Conservation (phyloP, 2,113 vertebrate genomes). For the Perca flavescens region DNA sequence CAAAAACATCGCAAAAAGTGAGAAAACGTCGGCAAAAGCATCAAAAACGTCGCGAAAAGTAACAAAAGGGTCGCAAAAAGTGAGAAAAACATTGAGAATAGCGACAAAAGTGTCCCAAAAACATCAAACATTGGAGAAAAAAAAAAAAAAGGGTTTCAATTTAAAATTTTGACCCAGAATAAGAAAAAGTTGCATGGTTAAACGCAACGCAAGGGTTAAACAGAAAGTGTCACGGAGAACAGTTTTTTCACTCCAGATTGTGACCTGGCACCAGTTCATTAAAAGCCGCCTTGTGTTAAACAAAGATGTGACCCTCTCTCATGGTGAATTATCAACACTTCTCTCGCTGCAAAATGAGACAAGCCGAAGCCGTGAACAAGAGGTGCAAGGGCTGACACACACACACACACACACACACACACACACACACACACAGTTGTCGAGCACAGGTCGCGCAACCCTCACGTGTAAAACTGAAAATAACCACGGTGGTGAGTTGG, state of each 20-base stretch:
- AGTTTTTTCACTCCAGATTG: conserved; percentile 14
- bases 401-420: not conserved
- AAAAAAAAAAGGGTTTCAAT: not conserved
- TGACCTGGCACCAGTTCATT: conserved; percentile 39
- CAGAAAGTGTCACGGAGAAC: conserved; percentile 2
- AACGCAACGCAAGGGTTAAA: not conserved
- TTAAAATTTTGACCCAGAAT: too few relatives aligned
- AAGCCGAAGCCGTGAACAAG: not conserved
- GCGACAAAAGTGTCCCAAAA: too few relatives aligned
- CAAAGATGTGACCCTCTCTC: conserved; percentile 16
- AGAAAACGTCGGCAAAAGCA: too few relatives aligned
- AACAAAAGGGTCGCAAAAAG: too few relatives aligned
- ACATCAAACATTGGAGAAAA: not conserved
- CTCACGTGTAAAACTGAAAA: conserved; percentile 40
- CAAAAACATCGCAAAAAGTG: too few relatives aligned
- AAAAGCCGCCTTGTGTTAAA: conserved; percentile 9
- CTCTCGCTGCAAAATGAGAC: not conserved
- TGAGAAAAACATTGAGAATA: too few relatives aligned
- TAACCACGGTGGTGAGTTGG: conserved; percentile 19
- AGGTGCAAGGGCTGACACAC: conserved; percentile 23
- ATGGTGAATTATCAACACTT: conserved; percentile 43
- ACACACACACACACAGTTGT: not conserved
- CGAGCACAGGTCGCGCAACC: not conserved
- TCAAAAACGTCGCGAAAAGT: too few relatives aligned
- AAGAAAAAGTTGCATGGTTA: too few relatives aligned